Evolutionary conservation across 2,888 invertebrate genomes (phyloP).

Genomic region (Pseudococcus jackbeardsleyi): DNA sequence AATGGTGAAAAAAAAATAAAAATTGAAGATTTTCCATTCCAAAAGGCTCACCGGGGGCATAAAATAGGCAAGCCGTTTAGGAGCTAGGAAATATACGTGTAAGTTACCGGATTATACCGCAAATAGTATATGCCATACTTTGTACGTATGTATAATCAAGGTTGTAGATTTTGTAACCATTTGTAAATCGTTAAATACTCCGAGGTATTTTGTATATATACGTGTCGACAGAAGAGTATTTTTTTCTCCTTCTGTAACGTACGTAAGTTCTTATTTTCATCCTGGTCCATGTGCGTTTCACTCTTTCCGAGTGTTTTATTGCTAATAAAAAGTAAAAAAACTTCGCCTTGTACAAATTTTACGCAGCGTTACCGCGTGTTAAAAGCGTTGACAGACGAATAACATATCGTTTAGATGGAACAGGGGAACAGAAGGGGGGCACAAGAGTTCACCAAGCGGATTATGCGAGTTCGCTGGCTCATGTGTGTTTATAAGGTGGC

Average conservation of each 20-base stretch:
- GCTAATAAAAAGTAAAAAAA: conserved; percentile 26
- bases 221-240: conserved; percentile 20
- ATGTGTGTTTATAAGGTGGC: not conserved
- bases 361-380: conserved; percentile 1
- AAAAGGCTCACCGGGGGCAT: not conserved
- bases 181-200: conserved; percentile 48
- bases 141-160: conserved; percentile 1
- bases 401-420: conserved; percentile 14
- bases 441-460: not conserved
- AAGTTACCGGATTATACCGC: not conserved
- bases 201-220: not conserved
- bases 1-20: not conserved
- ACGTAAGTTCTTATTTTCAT: not conserved
- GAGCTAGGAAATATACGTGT: not conserved
- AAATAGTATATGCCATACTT: not conserved
- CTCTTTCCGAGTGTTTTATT: conserved; percentile 36
- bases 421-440: not conserved
- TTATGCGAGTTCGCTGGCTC: not conserved
- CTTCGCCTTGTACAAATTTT: conserved; percentile 21
- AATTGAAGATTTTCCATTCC: conserved; percentile 20
- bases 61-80: too few species aligned
- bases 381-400: conserved; percentile 36
- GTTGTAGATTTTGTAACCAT: conserved; percentile 19
- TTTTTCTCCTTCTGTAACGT: not conserved
- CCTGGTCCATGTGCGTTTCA: not conserved